Evolutionary conservation across 92 coral and sea anemone species (phyloP), one percentile per base, ranked within the genome.

Genomic region (Montipora capitata): DNA sequence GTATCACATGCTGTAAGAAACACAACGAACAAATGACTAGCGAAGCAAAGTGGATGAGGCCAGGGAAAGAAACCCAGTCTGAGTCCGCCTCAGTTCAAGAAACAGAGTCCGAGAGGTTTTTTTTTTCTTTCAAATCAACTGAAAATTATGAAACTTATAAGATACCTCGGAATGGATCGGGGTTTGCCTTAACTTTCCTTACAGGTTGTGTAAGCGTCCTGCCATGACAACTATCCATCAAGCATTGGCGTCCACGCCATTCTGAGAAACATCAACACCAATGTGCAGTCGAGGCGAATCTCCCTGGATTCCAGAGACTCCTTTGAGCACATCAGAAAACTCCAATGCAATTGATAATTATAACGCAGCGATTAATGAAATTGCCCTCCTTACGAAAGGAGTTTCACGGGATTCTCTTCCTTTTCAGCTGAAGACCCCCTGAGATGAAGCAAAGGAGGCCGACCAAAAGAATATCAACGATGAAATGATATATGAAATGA

Each of bases 261-360:
- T 69, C 8, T 4, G 52, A 69, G 74, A 69, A 12, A 3, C 54
- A 43, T 70, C 54, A 16, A 43, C 76, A 40, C 76, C 76, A 12
- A 35, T 40, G 76, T 70, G 10, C 54, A 70, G 52, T 70, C 76
- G n/a, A 62, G 9, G 35, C 76, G 57, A 70, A 12, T 6, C 76
- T 70, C 20, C n/a, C 3, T 70, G 76, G 76, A 70, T 41, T 70
- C 76, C 76, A 42, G 76, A 16, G 56, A 70, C 52, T 4, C 76
- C 56, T 2, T 70, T 41, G 11, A 70, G 76, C 56, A 13, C 76
- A 43, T 11, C 52, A 12, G 52, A 16, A 40, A 40, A 16, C 76
- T 4, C 16, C 52, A 70, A 42, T 13, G 76, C 76, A 70, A 14
- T 70, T 10, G 20, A 7, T 11, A 70, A 52, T 54, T 72, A 72